These are phyloP conservation scores for Schizotus pectinicornis DNA, from an alignment of 2,888 invertebrate genomes.

Conservation along the genomic window DNA sequence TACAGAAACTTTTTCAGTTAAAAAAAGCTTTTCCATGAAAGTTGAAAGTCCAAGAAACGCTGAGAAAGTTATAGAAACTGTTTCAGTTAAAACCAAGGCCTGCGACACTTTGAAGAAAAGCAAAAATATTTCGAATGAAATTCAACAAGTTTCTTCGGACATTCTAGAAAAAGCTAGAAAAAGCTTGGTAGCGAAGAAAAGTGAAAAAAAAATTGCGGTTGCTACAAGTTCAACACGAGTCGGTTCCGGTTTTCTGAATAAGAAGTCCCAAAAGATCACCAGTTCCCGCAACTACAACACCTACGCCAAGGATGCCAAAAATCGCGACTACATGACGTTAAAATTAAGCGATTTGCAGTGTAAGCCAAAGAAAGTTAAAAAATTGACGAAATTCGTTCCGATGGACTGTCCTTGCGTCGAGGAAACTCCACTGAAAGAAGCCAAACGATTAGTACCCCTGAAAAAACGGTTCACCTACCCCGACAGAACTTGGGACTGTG, in stretches of 20 bases:
- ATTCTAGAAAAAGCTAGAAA: too few species aligned
- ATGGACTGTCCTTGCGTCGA: constrained; percentile 22
- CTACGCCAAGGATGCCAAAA: not conserved
- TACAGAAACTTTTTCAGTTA: not conserved
- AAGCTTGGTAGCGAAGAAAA: not conserved
- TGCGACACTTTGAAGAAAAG: too few species aligned
- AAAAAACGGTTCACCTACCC: constrained; percentile 14
- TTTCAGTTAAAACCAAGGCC: too few species aligned
- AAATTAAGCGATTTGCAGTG: constrained; percentile 18
- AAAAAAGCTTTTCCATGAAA: not conserved
- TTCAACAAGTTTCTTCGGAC: too few species aligned
- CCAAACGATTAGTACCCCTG: constrained; percentile 25
- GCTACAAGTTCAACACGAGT: not conserved
- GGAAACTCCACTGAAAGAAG: constrained; percentile 13
- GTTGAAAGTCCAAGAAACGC: not conserved
- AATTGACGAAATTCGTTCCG: constrained; percentile 15
- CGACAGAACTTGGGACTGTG: not conserved
- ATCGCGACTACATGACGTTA: constrained; percentile 13
- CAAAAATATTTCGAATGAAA: too few species aligned
- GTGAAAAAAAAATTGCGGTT: not conserved
- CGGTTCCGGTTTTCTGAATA: too few species aligned
- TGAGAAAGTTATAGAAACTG: too few species aligned
- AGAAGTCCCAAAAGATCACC: not conserved
- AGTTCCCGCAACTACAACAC: not conserved
- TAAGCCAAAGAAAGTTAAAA: constrained; percentile 6